These are phyloP conservation scores for Acyrthosiphon pisum DNA, from an alignment of 1,140 invertebrate genomes.

Conservation along the genomic window DNA sequence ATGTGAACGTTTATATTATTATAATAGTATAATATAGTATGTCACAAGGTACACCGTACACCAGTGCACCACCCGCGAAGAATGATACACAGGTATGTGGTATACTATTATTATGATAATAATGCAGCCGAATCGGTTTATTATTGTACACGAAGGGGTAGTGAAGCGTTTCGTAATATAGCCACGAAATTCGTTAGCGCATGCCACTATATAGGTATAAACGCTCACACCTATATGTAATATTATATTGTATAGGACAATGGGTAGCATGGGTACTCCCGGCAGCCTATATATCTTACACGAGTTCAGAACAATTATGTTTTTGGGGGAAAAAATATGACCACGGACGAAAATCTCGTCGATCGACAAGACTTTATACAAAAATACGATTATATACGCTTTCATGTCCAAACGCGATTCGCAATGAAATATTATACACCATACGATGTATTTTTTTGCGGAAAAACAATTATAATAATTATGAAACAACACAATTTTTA, in stretches of 20 bases:
- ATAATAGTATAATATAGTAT: background rate
- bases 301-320: background rate
- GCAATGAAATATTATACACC: background rate
- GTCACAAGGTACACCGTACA: background rate
- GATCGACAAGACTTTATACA: background rate
- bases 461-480: background rate
- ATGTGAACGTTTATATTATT: background rate
- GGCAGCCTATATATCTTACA: background rate
- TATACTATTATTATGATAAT: conserved; percentile 15
- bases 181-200: background rate
- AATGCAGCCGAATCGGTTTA: conserved; percentile 1
- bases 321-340: background rate
- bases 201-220: background rate
- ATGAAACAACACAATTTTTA: background rate
- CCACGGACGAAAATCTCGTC: background rate
- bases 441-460: background rate
- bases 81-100: background rate
- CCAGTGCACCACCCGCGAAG: background rate
- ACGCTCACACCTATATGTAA: background rate
- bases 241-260: background rate
- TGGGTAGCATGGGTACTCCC: background rate
- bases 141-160: conserved; percentile 1
- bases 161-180: conserved; percentile 14
- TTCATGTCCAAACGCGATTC: background rate
- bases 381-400: background rate